Evolutionary conservation across 2,113 vertebrate genomes (phyloP), one percentile per base, ranked within the genome.

Genomic region (Hippolais icterina): DNA sequence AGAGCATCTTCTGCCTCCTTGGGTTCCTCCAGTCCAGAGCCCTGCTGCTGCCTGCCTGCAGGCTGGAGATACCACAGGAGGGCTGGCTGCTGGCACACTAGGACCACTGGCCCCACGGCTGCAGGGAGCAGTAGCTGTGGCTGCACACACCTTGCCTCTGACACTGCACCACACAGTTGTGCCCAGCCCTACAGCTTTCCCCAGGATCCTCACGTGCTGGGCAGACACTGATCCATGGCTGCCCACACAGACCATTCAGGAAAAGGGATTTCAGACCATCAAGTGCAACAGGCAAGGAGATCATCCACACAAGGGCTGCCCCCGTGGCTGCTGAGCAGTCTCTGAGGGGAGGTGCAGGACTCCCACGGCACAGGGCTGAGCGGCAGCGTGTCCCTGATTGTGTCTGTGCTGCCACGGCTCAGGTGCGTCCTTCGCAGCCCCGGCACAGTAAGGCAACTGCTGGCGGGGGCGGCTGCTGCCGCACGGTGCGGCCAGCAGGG

Each of bases 381-480:
- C 0, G 0, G 77, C 76, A 50, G 61, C 39, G 0, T 3, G 59
- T 19, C 69, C 28, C 6, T 10, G 52, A 19, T 2, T 11, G 20
- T 22, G 61, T 31, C 78, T 20, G 66, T 50, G 76, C 31, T 2
- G 15, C 46, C 8, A 0, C 0, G 1, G 37, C 52, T 44, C 63
- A 3, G 71, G 70, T 6, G 11, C 0, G 2, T 33, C 88, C 85
- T 20, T 50, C 0, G 3, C 12, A 50, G 86, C 88, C 72, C 72
- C 1, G 2, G 71, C 65, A 44, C 78, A 25, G 15, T 97, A 95
- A 97, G 96, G 96, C 96, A 87, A 90, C 77, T 76, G 94, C 95
- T 94, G 96, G 71, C 68, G 68, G 76, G 68, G 78, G 42, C 5
- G 37, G 86, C 74, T 44, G 42, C 72, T 12, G 87, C 82, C 3